Base-by-base conservation (phyloP, 2,888 invertebrate species). In the Drosophila paramelanica region DNA sequence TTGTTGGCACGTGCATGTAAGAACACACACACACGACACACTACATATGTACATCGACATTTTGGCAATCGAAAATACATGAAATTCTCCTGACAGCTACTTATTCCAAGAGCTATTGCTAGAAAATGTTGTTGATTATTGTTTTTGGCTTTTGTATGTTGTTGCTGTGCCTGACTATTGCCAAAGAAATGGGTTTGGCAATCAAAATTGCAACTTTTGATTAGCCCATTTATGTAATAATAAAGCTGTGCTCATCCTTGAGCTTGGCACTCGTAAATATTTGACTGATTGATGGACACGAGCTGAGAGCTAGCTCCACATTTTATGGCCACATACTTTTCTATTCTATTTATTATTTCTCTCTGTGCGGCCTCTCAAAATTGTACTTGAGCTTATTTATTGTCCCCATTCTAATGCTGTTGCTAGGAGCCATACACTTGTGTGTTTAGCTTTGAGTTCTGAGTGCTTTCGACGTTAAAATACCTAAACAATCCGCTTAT, bases 171-270 rank as follows among this genome's bases (percentile, higher is more conserved):
- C 49, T 33, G 43, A 5, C 43, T 31, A 53, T 53, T 43, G 6
- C 11, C 23, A 36, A 39, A 7, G n/a, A 27, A 72, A 71, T 79
- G 59, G 62, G 59, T 58, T 69, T 47, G 51, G 47, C 77, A 68
- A 56, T 71, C 55, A 52, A 60, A 73, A 79, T 69, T 72, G 79
- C 62, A 81, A 73, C 82, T 78, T 81, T 88, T 88, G 88, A 88
- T 82, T 82, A 85, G 77, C 60, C 65, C 67, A 70, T 73, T 81
- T 77, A 79, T 72, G 73, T 68, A 73, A 81, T 84, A 84, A 79
- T 81, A 67, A 73, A 88, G 57, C 67, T 73, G 46, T 33, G 67
- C 55, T 55, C 42, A 42, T 49, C 55, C 52, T 57, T 60, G 49
- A 43, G 42, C 17, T 56, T 51, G 53, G 14, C 57, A 55, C 49